Evolutionary conservation across 2,113 vertebrate genomes (phyloP), one percentile per base, ranked within the genome.

Genomic region (Ranitomeya imitator): DNA sequence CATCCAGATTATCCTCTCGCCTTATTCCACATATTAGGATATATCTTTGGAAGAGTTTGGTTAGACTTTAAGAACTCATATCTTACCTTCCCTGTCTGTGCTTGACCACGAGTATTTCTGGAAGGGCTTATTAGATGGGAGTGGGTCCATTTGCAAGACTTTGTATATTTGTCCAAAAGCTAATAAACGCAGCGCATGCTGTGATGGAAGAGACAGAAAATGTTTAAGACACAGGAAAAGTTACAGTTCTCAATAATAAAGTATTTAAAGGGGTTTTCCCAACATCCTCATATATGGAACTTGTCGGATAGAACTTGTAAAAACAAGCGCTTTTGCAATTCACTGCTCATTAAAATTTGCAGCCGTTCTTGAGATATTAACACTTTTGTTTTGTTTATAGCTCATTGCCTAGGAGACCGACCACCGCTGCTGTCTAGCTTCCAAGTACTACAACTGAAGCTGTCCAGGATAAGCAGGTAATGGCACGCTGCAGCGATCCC

Each of bases 161-260:
- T 98, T 99, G 93, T 98, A 99, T 93, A 99, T 99, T 92, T 99
- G 98, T 90, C 98, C 98, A 86, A 99, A 99, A 9, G 98, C 98
- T 93, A 99, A 97, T 89, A 98, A 96, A 92, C 98, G 96, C 90
- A 99, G 95, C 57, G 97, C 95, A 63, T 97, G 97, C 98, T 99
- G 92, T 63, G 91, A 91, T 88, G 87, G 77, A 90, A 88, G 79
- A 0, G 0, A 3, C n/a, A 54, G 59, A 90, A 77, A 90, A 79
- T 79, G 5, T 12, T 23, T 57, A 19, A n/a, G 37, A 23, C 0
- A 16, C 10, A 57, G 71, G 13, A 76, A 51, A 45, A 45, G 37
- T 51, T 63, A 14, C 7, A 71, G 21, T 21, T 63, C 0, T 16
- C 15, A 67, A 21, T 23, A 7, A 23, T 67, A 45, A 45, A 45